Percentiles rank a stretch among this genome's conserved stretches.
Evolutionary conservation across 2,113 vertebrate species (phyloP).

Genomic region (Heterotilapia buettikoferi): DNA sequence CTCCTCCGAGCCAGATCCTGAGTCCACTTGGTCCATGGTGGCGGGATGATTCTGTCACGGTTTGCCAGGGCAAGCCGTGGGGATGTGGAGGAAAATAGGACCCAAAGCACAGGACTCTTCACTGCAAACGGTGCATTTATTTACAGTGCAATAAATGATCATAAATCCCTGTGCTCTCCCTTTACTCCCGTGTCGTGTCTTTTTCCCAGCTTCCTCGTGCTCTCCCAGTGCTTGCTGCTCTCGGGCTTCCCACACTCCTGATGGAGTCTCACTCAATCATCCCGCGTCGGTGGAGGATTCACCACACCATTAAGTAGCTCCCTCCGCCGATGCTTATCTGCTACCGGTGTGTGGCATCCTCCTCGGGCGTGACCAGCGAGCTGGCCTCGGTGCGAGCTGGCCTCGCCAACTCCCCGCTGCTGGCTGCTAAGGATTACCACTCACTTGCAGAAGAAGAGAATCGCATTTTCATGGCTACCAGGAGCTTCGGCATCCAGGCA

Average conservation of each 20-base stretch:
- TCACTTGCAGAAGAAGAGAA: neutral
- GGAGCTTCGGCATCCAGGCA: neutral
- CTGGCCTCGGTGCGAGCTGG: neutral
- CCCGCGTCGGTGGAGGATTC: neutral
- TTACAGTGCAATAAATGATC: neutral
- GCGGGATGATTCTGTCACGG: accelerated
- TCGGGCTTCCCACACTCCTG: neutral
- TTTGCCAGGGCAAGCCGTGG: neutral
- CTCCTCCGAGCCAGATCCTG: neutral
- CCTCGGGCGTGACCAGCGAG: accelerated
- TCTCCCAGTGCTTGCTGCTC: neutral
- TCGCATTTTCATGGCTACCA: neutral
- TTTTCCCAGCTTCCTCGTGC: neutral
- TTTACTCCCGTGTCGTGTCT: neutral
- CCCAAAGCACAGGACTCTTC: neutral
- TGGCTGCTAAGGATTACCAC: neutral
- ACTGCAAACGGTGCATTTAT: neutral
- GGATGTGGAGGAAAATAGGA: neutral
- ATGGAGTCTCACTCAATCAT: neutral
- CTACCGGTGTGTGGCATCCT: neutral
- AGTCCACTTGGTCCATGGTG: neutral
- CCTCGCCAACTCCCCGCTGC: neutral
- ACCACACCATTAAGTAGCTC: neutral
- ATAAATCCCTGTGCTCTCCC: neutral
- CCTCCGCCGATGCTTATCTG: neutral